phyloP scores from a whole-genome alignment of 2,797 vertebrate genomes.

The Catostomus latipinnis region DNA sequence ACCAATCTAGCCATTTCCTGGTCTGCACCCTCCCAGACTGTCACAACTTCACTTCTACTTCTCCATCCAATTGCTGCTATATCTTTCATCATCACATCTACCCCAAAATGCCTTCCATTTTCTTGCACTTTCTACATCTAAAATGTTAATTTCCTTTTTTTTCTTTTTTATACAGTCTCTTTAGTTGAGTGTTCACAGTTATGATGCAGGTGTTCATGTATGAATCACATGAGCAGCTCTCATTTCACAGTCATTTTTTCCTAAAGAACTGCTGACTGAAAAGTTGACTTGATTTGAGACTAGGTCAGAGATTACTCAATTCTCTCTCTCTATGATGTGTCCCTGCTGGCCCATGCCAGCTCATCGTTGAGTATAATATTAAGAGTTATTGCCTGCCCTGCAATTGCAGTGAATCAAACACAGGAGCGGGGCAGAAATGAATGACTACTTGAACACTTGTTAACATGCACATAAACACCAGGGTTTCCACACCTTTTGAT shows the following conservation, averaged over 20 bases:
- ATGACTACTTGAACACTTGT: conserved; percentile 29
- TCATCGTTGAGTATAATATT: conserved; percentile 40
- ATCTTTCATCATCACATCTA: neutral
- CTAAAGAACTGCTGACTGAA: conserved; percentile 30
- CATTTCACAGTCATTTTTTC: conserved; percentile 15
- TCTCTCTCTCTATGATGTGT: conserved; percentile 10
- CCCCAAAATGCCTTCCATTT: neutral
- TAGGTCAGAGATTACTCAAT: no score
- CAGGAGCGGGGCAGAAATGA: neutral
- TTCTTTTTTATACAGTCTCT: neutral
- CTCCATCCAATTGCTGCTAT: neutral
- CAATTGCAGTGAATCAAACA: conserved; percentile 19
- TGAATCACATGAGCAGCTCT: conserved; percentile 18
- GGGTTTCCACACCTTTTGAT: neutral
- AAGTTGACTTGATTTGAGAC: conserved; percentile 43
- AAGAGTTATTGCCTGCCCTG: conserved; percentile 29
- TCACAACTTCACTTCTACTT: neutral
- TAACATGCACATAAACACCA: conserved; percentile 26
- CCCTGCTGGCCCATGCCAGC: conserved; percentile 22
- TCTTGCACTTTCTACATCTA: neutral
- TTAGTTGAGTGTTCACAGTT: neutral
- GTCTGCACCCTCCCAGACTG: neutral
- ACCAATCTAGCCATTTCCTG: conserved; percentile 9
- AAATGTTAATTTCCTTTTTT: neutral
- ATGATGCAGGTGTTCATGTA: conserved; percentile 1